phyloP scores from a whole-genome alignment of 2,113 vertebrate species.

The Cromileptes altivelis region DNA sequence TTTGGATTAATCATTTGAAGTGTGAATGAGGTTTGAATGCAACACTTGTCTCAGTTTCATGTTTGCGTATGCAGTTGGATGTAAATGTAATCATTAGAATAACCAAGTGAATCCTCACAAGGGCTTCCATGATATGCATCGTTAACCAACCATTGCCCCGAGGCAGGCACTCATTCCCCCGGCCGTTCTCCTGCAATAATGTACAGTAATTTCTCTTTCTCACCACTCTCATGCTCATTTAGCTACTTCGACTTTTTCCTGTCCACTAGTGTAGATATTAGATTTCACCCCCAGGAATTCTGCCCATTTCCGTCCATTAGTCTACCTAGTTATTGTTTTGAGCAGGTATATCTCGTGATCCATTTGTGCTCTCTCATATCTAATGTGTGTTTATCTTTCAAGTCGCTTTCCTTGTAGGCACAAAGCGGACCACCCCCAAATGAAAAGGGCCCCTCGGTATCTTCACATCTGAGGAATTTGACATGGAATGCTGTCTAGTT shows the following conservation, averaged over 20 bases:
- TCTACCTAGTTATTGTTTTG: conserved; percentile 68
- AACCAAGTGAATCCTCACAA: conserved; percentile 71
- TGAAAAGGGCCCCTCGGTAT: conserved; percentile 49
- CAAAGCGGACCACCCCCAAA: conserved; percentile 60
- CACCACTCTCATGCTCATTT: conserved; percentile 69
- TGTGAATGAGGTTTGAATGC: conserved; percentile 50
- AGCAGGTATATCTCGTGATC: conserved; percentile 61
- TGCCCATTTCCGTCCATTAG: conserved; percentile 78
- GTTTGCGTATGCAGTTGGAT: conserved; percentile 50
- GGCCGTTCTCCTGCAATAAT: conserved; percentile 70
- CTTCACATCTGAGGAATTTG: conserved; percentile 76
- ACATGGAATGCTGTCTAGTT: conserved; percentile 72
- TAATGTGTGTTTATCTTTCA: conserved; percentile 57
- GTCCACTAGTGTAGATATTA: conserved; percentile 65
- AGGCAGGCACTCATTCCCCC: conserved; percentile 61
- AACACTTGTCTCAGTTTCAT: conserved; percentile 46
- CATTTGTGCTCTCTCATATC: conserved; percentile 54
- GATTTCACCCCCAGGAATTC: conserved; percentile 70
- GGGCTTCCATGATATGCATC: conserved; percentile 68
- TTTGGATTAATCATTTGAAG: conserved; percentile 36
- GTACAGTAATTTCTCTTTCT: conserved; percentile 77
- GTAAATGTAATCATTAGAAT: conserved; percentile 74
- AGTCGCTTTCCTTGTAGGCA: conserved; percentile 13
- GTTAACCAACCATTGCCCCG: conserved; percentile 72
- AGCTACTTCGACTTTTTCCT: conserved; percentile 67